Evolutionary conservation across 35 echinoderm and acorn worm genomes (phyloP).

Genomic region (Ophiothrix spiculata): DNA sequence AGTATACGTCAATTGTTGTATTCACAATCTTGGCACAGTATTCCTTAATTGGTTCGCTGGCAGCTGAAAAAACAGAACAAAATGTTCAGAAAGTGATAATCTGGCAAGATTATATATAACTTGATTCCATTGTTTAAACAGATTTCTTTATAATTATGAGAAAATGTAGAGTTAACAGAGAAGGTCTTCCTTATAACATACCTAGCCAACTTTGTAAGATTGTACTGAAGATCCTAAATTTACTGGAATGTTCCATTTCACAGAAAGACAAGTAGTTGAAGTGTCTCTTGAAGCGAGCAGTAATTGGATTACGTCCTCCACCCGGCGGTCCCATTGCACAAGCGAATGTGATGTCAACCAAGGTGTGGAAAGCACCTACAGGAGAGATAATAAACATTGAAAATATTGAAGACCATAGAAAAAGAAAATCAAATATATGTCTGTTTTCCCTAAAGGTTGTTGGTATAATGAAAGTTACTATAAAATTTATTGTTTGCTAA

Average conservation of each 20-base stretch:
- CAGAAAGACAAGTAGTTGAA: conserved; percentile 94
- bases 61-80: background rate
- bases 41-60: conserved; percentile 19
- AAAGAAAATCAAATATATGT: no score
- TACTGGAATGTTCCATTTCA: conserved; percentile 95
- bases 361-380: conserved; percentile 91
- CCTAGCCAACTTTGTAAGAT: conserved; percentile 92
- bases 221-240: conserved; percentile 85
- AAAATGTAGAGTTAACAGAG: background rate
- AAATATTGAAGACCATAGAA: background rate
- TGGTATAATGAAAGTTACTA: no score
- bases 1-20: conserved; percentile 77
- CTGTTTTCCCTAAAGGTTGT: no score
- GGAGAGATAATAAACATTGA: background rate
- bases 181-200: conserved; percentile 44
- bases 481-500: no score
- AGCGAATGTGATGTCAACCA: conserved; percentile 93
- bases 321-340: conserved; percentile 99
- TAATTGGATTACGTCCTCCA: conserved; percentile 96
- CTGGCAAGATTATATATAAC: no score
- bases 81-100: background rate
- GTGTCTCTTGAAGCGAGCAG: conserved; percentile 77
- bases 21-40: conserved; percentile 63
- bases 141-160: background rate
- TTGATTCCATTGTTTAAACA: no score